Conservation (phyloP, 2,888 invertebrate species). For the Callosobruchus maculatus region DNA sequence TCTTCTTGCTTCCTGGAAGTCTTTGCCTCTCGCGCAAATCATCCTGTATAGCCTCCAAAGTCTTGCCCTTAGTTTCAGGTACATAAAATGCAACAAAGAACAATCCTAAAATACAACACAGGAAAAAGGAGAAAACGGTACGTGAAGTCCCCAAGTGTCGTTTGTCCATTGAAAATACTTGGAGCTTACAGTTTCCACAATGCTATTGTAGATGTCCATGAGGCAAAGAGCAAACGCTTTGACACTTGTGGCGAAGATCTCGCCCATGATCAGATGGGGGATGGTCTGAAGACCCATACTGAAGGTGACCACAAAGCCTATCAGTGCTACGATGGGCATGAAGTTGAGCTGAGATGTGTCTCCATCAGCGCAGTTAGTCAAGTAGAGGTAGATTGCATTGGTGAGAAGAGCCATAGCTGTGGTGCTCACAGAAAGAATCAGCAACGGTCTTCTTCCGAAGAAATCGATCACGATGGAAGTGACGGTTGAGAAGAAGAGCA, state of each 20-base stretch:
- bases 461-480: no score
- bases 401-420: conserved; percentile 39
- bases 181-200: conserved; percentile 49
- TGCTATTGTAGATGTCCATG: no score
- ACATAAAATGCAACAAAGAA: conserved; percentile 46
- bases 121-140: conserved; percentile 50
- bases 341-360: conserved; percentile 42
- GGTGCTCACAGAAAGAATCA: no score
- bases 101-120: conserved; percentile 41
- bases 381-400: conserved; percentile 48
- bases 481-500: no score
- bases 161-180: conserved; percentile 50
- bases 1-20: background rate
- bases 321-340: conserved; percentile 44
- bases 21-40: conserved; percentile 26
- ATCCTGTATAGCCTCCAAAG: conserved; percentile 51
- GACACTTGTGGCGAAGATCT: conserved; percentile 27
- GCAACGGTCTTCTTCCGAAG: no score
- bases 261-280: conserved; percentile 53
- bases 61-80: conserved; percentile 54
- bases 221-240: no score
- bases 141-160: conserved; percentile 46
- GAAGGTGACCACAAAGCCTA: conserved; percentile 48
- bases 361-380: conserved; percentile 43
- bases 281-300: conserved; percentile 24